Conservation (phyloP, 37 sponge, comb jelly and placozoan genomes). For the Hormiphora californensis region DNA sequence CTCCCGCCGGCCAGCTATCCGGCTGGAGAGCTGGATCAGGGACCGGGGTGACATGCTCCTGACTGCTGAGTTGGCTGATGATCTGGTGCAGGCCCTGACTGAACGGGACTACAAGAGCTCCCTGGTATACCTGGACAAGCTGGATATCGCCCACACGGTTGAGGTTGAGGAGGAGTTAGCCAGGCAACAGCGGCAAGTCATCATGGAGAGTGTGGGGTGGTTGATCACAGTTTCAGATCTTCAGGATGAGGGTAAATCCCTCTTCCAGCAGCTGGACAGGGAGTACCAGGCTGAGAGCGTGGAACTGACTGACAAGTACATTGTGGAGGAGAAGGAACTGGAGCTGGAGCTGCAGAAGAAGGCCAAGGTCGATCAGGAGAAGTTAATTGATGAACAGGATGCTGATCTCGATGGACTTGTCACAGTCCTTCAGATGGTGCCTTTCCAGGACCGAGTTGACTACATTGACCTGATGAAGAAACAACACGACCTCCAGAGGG, state of each 20-base stretch:
- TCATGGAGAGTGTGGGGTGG: conserved; percentile 53
- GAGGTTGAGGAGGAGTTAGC: conserved; percentile 20
- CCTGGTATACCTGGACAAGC: neutral
- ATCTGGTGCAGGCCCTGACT: conserved; percentile 35
- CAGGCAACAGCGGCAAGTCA: conserved; percentile 23
- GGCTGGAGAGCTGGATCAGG: conserved; percentile 24
- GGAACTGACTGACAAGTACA: conserved; percentile 33
- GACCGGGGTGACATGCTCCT: conserved; percentile 10
- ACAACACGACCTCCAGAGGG: conserved; percentile 37
- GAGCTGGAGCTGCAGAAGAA: neutral
- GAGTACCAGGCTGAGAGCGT: conserved; percentile 24
- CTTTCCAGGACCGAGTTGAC: conserved; percentile 50
- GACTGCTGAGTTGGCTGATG: conserved; percentile 35
- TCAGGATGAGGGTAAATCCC: conserved; percentile 3
- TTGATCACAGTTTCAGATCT: conserved; percentile 29
- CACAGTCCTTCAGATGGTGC: conserved; percentile 34
- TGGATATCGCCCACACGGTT: conserved; percentile 24
- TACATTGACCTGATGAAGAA: conserved; percentile 18
- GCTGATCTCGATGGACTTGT: conserved; percentile 9
- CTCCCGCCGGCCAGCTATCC: conserved; percentile 12
- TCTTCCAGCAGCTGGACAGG: conserved; percentile 47
- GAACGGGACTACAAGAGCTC: conserved; percentile 22
- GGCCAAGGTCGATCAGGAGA: conserved; percentile 24
- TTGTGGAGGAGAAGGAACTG: conserved; percentile 3
- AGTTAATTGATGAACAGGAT: conserved; percentile 39